These are phyloP conservation scores for Luperina nickerlii DNA, from an alignment of 2,888 invertebrate species.

Conservation along the genomic window DNA sequence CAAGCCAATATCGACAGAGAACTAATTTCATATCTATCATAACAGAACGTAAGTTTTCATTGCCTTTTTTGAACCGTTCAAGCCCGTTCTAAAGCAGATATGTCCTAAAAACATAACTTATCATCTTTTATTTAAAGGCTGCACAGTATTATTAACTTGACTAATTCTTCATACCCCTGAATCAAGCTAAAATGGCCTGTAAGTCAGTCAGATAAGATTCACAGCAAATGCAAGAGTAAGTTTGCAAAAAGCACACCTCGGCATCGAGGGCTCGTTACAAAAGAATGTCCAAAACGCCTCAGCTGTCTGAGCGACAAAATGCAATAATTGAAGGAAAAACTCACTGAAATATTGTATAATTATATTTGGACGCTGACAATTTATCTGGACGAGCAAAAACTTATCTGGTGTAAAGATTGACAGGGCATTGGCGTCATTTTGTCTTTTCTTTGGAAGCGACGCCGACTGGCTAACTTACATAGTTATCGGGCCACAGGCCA, in stretches of 20 bases:
- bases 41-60: background rate
- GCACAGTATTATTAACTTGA: constrained; percentile 31
- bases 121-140: constrained; percentile 48
- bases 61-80: background rate
- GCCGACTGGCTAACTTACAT: constrained; percentile 58
- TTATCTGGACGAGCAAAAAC: constrained; percentile 75
- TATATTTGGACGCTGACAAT: constrained; percentile 81
- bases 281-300: constrained; percentile 81
- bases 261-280: constrained; percentile 77
- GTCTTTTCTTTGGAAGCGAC: constrained; percentile 56
- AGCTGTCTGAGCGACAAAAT: constrained; percentile 78
- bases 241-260: constrained; percentile 53
- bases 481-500: constrained; percentile 51
- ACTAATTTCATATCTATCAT: background rate
- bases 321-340: constrained; percentile 87
- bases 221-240: constrained; percentile 13
- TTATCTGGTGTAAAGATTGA: constrained; percentile 76
- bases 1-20: background rate
- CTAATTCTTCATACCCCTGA: background rate
- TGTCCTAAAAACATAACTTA: constrained; percentile 46
- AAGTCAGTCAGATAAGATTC: constrained; percentile 9
- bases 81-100: constrained; percentile 7
- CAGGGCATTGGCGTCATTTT: constrained; percentile 69
- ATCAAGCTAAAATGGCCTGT: constrained; percentile 38
- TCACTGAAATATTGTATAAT: constrained; percentile 84